Evolutionary conservation across 2,797 vertebrate species (phyloP).

Genomic region (Psittacula echo): DNA sequence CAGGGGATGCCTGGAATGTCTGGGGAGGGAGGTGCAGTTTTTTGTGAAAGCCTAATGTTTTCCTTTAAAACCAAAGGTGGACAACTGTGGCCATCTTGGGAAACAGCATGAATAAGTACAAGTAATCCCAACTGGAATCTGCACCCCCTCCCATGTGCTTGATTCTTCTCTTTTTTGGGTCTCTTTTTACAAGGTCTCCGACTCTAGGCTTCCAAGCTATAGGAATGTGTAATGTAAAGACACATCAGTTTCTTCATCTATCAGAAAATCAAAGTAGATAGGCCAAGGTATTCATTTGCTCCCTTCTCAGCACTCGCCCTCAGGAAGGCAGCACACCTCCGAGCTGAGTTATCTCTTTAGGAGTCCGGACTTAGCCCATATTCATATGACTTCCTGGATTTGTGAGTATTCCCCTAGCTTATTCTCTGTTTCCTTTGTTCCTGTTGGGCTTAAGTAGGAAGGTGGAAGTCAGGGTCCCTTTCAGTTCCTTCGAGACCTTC

Average conservation of each 20-base stretch:
- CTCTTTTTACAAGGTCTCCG: background rate
- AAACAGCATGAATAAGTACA: background rate
- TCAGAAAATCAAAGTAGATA: background rate
- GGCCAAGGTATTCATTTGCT: background rate
- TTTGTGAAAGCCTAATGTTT: background rate
- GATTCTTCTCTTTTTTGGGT: background rate
- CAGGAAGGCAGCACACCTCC: background rate
- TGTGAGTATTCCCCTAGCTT: background rate
- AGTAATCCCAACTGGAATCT: background rate
- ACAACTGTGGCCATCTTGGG: background rate
- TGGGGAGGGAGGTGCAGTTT: background rate
- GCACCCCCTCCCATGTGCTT: background rate
- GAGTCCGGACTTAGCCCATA: background rate
- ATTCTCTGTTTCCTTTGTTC: background rate
- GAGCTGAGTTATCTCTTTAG: background rate
- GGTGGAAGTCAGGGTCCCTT: background rate
- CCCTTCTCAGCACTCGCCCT: background rate
- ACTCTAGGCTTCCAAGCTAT: background rate
- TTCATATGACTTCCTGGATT: background rate
- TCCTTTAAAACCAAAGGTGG: background rate
- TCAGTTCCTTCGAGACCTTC: background rate
- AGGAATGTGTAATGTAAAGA: background rate
- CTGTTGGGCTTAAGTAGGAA: background rate
- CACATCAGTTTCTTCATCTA: background rate
- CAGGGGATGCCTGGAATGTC: accelerated